These are phyloP conservation scores for Puma concolor DNA, from an alignment of 2,113 vertebrate species.

Conservation along the genomic window DNA sequence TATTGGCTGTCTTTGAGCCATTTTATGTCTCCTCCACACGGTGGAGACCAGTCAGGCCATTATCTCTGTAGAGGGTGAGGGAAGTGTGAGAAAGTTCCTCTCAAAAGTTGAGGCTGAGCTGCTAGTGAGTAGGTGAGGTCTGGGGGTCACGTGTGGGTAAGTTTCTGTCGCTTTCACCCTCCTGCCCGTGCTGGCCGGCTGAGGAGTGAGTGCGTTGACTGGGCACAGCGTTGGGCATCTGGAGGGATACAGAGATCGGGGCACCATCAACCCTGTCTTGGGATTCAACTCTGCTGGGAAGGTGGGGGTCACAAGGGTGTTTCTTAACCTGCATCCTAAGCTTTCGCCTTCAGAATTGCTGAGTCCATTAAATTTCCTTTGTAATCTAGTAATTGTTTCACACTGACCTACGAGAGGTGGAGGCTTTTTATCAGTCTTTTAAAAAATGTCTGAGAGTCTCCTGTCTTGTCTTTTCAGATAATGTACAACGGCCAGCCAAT, in stretches of 20 bases:
- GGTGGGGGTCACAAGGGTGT: neutral
- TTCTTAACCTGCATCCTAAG: accelerated
- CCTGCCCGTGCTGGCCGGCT: accelerated
- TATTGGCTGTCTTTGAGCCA: neutral
- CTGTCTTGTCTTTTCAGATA: constrained; percentile 87
- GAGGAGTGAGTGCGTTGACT: accelerated
- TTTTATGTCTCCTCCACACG: neutral
- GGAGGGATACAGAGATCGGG: too few species aligned
- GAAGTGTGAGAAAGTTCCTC: neutral
- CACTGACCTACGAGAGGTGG: neutral
- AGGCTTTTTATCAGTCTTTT: neutral
- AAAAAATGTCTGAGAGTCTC: neutral
- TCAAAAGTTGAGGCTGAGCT: neutral
- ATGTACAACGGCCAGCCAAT: constrained; percentile 98
- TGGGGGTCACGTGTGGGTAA: neutral
- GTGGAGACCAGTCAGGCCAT: neutral
- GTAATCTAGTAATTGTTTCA: neutral
- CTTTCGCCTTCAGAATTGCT: neutral
- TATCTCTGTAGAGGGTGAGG: neutral
- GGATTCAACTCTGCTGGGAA: neutral
- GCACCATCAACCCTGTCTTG: accelerated
- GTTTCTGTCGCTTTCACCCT: neutral
- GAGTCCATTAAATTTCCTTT: neutral
- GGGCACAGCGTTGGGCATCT: neutral
- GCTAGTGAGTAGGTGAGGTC: neutral